Percentiles rank a stretch among this genome's conserved stretches.
These are phyloP conservation scores for Morpho deidamia DNA, from an alignment of 2,888 invertebrate species.

Conservation along the genomic window DNA sequence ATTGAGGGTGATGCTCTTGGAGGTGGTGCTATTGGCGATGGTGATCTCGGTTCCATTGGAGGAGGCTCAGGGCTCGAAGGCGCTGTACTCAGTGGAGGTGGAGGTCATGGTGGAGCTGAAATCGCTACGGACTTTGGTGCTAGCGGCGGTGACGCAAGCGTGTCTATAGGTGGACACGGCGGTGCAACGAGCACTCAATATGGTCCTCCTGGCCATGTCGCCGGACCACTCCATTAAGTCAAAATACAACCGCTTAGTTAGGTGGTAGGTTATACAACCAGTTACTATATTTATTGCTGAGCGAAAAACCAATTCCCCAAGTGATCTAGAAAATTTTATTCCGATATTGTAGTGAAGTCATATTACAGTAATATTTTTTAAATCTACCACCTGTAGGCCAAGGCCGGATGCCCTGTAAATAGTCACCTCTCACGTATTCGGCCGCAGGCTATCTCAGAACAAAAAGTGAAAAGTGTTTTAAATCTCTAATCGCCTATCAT, in stretches of 20 bases:
- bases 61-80: slow-evolving; percentile 40
- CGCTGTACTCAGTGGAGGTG: slow-evolving; percentile 34
- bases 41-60: slow-evolving; percentile 38
- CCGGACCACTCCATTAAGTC: slow-evolving; percentile 68
- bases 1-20: slow-evolving; percentile 43
- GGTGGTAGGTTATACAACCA: slow-evolving; percentile 48
- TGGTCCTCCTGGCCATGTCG: slow-evolving; percentile 72
- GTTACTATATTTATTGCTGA: slow-evolving; percentile 50
- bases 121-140: slow-evolving; percentile 52
- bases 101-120: slow-evolving; percentile 50
- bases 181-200: slow-evolving; percentile 70
- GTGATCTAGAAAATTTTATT: background rate
- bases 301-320: slow-evolving; percentile 25
- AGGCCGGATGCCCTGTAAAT: slow-evolving; percentile 57
- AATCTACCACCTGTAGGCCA: slow-evolving; percentile 36
- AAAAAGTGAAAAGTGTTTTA: slow-evolving; percentile 41
- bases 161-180: slow-evolving; percentile 33
- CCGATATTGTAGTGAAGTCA: slow-evolving; percentile 2
- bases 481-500: slow-evolving; percentile 52
- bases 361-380: background rate
- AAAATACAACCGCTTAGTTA: slow-evolving; percentile 25
- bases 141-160: slow-evolving; percentile 41
- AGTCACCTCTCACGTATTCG: slow-evolving; percentile 53
- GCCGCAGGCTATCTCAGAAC: slow-evolving; percentile 34
- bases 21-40: slow-evolving; percentile 40